Evolutionary conservation across 2,113 vertebrate genomes (phyloP).

Genomic region (Oreochromis spilurus): DNA sequence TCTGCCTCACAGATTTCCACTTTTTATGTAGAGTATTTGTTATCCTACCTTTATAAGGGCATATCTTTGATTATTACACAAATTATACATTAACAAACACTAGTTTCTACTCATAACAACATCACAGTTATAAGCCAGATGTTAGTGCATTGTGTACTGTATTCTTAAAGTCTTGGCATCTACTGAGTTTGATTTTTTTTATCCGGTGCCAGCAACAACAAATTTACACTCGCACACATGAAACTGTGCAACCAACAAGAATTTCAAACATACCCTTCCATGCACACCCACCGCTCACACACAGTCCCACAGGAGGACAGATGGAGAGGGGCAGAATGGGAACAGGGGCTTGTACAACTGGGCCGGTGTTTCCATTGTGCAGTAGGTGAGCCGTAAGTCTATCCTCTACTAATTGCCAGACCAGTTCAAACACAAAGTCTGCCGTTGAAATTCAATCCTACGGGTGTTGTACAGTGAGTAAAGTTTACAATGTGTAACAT

Average conservation of each 20-base stretch:
- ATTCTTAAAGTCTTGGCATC: not conserved
- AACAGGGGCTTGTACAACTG: slow-evolving; percentile 39
- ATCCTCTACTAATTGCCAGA: slow-evolving; percentile 74
- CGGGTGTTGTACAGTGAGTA: slow-evolving; percentile 52
- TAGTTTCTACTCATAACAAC: not conserved
- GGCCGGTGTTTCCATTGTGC: slow-evolving; percentile 60
- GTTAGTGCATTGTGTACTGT: not conserved
- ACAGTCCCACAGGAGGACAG: slow-evolving; percentile 65
- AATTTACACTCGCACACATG: not conserved
- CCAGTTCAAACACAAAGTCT: slow-evolving; percentile 71
- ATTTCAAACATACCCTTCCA: not conserved
- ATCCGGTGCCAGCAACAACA: not conserved
- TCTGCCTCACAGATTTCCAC: not conserved
- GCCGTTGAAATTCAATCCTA: slow-evolving; percentile 67
- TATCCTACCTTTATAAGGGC: not conserved
- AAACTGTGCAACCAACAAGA: not conserved
- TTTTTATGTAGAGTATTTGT: not conserved
- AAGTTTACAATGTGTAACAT: slow-evolving; percentile 68
- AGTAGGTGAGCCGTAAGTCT: slow-evolving; percentile 67
- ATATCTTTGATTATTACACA: not conserved
- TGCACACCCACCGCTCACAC: slow-evolving; percentile 17
- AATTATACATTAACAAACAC: not conserved
- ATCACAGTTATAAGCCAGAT: not conserved
- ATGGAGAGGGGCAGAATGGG: slow-evolving; percentile 62
- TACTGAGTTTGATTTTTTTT: not conserved